These are phyloP conservation scores for Hipparchia sbordonii DNA, from an alignment of 2,888 invertebrate genomes.

Conservation along the genomic window DNA sequence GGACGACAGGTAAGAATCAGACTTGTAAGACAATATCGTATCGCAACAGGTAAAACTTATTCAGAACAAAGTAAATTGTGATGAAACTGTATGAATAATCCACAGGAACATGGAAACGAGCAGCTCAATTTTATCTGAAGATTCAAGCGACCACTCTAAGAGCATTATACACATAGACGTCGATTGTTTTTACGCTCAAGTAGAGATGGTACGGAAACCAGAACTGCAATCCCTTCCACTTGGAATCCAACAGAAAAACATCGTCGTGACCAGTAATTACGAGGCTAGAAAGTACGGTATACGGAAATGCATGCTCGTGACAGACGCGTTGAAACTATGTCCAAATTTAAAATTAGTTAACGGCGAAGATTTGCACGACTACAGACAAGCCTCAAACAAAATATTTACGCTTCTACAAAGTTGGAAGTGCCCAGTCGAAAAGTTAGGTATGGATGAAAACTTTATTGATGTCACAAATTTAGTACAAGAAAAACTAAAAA, in stretches of 20 bases:
- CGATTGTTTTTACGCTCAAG: slow-evolving; percentile 94
- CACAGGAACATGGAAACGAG: slow-evolving; percentile 78
- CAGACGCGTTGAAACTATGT: slow-evolving; percentile 89
- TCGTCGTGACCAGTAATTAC: slow-evolving; percentile 93
- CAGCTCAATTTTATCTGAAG: slow-evolving; percentile 68
- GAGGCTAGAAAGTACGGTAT: slow-evolving; percentile 89
- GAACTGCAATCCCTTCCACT: slow-evolving; percentile 86
- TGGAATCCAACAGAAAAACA: slow-evolving; percentile 92
- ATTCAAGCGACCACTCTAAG: slow-evolving; percentile 82
- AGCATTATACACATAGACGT: slow-evolving; percentile 91
- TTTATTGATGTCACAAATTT: slow-evolving; percentile 90
- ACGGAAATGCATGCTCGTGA: slow-evolving; percentile 89
- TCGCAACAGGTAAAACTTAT: slow-evolving; percentile 73
- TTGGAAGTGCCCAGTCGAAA: slow-evolving; percentile 89
- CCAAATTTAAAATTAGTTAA: slow-evolving; percentile 89
- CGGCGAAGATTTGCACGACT: slow-evolving; percentile 92
- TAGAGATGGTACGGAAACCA: slow-evolving; percentile 90
- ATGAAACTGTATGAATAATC: slow-evolving; percentile 62
- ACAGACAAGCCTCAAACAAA: slow-evolving; percentile 90
- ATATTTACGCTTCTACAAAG: slow-evolving; percentile 87
- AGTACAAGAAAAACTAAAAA: slow-evolving; percentile 81
- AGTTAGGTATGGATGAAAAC: slow-evolving; percentile 93
- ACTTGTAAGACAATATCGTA: slow-evolving; percentile 52
- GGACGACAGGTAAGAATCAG: slow-evolving; percentile 72
- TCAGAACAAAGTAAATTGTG: slow-evolving; percentile 69